These are phyloP conservation scores for Manduca sexta DNA, from an alignment of 1,140 invertebrate species.

Conservation along the genomic window DNA sequence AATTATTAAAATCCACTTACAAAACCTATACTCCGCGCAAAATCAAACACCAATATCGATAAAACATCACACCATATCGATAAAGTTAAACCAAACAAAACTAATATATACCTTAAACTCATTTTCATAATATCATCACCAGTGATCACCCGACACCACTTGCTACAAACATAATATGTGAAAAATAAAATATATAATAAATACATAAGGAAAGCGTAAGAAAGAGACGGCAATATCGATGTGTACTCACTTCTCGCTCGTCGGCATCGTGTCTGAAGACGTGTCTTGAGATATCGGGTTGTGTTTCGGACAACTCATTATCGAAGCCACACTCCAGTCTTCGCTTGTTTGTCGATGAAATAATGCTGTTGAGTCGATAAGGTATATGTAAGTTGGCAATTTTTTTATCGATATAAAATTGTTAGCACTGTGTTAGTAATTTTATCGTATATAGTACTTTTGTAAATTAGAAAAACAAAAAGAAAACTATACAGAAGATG, in stretches of 20 bases:
- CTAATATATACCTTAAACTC: constrained; percentile 66
- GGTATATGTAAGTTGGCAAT: too few species aligned
- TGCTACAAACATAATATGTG: constrained; percentile 44
- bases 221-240: neutral
- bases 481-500: too few species aligned
- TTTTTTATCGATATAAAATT: too few species aligned
- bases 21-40: too few species aligned
- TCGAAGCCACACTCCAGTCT: constrained; percentile 70
- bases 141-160: constrained; percentile 70
- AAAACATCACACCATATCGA: too few species aligned
- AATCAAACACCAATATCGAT: too few species aligned
- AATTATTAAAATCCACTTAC: too few species aligned
- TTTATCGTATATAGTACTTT: too few species aligned
- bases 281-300: constrained; percentile 43
- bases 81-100: too few species aligned
- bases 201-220: constrained; percentile 4
- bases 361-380: constrained; percentile 14
- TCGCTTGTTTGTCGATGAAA: constrained; percentile 67
- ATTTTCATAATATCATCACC: constrained; percentile 72
- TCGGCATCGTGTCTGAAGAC: constrained; percentile 44
- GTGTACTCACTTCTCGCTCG: constrained; percentile 56
- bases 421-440: too few species aligned
- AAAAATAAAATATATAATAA: constrained; percentile 27
- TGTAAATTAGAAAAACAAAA: too few species aligned
- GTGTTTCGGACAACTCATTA: constrained; percentile 61